Evolutionary conservation across 2,888 invertebrate species (phyloP).

Genomic region (Lepas anatifera): DNA sequence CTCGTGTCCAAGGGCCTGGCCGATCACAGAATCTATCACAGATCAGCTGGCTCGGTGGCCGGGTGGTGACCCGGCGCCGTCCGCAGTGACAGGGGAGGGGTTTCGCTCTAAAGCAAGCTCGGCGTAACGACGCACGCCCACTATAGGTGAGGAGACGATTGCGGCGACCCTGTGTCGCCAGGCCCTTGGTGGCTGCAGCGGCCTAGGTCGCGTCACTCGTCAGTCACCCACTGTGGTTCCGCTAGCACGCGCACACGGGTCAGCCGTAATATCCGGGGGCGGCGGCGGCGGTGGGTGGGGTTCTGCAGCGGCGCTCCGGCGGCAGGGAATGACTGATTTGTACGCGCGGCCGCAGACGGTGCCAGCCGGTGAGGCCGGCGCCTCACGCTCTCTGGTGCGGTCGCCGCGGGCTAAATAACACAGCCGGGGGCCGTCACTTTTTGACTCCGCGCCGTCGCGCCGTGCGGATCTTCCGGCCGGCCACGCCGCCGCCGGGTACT

Average conservation of each 20-base stretch:
- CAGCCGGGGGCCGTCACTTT: not conserved
- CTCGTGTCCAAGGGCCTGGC: constrained; percentile 3
- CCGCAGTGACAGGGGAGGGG: not conserved
- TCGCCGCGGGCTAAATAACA: not conserved
- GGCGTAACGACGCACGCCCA: not conserved
- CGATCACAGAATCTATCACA: constrained; percentile 10
- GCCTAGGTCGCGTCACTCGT: not conserved
- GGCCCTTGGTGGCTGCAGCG: not conserved
- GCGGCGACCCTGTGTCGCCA: constrained; percentile 5
- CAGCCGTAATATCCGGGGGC: too few species aligned
- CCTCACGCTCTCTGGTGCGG: not conserved
- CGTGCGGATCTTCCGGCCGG: not conserved
- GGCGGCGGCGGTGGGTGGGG: too few species aligned
- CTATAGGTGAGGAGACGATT: not conserved
- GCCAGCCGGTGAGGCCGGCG: not conserved
- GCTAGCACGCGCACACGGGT: not conserved
- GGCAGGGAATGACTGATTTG: not conserved
- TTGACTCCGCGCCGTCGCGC: not conserved
- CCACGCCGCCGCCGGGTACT: not conserved
- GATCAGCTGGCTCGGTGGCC: too few species aligned
- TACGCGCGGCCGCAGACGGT: not conserved
- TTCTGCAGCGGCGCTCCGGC: not conserved
- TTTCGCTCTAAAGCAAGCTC: not conserved
- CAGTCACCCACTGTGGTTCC: not conserved
- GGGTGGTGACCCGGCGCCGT: not conserved